phyloP scores from a whole-genome alignment of 2,797 vertebrate species.

The Gymnocypris eckloni region DNA sequence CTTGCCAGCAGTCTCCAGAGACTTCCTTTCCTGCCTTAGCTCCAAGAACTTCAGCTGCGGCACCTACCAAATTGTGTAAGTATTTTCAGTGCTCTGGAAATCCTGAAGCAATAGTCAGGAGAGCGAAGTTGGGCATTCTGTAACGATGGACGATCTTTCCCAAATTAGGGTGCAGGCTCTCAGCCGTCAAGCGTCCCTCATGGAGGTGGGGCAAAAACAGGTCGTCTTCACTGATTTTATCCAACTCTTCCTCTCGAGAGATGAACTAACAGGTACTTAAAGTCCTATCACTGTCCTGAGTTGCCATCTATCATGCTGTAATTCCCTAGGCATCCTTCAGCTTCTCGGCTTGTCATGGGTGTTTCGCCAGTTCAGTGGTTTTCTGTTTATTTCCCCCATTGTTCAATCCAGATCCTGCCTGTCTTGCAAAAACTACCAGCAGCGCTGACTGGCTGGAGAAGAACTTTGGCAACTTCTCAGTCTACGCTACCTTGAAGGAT shows the following conservation, averaged over 20 bases:
- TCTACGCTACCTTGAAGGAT: background rate
- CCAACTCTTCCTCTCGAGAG: conserved; percentile 55
- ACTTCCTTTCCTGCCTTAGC: too few relatives aligned
- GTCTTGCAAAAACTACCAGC: background rate
- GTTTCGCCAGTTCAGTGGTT: too few relatives aligned
- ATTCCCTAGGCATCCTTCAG: too few relatives aligned
- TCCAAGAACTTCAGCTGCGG: too few relatives aligned
- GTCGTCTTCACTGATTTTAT: conserved; percentile 61
- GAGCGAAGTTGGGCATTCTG: too few relatives aligned
- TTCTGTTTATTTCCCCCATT: background rate
- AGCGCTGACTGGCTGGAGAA: conserved; percentile 8
- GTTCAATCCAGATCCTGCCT: background rate
- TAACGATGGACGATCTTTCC: background rate
- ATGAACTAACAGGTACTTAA: conserved; percentile 62
- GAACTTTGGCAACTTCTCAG: conserved; percentile 11
- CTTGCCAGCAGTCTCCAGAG: too few relatives aligned
- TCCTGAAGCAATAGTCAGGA: too few relatives aligned
- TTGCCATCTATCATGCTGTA: too few relatives aligned
- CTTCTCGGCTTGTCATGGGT: too few relatives aligned
- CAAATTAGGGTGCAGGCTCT: conserved; percentile 21
- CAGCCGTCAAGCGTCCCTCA: conserved; percentile 23
- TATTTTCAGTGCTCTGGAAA: too few relatives aligned
- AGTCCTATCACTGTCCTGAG: background rate
- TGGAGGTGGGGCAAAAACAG: conserved; percentile 43
- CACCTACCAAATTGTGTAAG: too few relatives aligned